These are phyloP conservation scores for Hippocampus guttulatus DNA, from an alignment of 2,113 vertebrate genomes.

Conservation along the genomic window DNA sequence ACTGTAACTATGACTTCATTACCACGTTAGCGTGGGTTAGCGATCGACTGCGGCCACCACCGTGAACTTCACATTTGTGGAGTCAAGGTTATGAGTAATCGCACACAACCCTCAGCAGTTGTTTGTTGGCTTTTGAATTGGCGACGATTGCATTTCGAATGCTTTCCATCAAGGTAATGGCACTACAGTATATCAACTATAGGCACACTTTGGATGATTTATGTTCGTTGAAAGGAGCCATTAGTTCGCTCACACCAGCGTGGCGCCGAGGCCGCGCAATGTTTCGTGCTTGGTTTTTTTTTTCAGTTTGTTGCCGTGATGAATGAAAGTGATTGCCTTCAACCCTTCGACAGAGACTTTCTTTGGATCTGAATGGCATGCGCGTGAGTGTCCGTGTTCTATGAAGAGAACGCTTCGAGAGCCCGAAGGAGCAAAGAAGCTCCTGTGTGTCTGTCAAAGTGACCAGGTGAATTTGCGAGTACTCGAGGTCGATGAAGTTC, in stretches of 20 bases:
- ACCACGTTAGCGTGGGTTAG: background rate
- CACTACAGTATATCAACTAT: constrained; percentile 38
- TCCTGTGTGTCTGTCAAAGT: constrained; percentile 5
- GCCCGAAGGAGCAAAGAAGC: constrained; percentile 3
- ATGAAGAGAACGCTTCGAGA: background rate
- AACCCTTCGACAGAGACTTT: constrained; percentile 11
- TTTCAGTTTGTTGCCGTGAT: constrained; percentile 50
- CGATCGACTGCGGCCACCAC: background rate
- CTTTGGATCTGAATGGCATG: constrained; percentile 4
- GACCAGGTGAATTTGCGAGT: constrained; percentile 34
- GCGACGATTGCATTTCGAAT: constrained; percentile 37
- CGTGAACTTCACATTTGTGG: background rate
- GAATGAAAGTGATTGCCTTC: constrained; percentile 46
- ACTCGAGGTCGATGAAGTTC: constrained; percentile 35
- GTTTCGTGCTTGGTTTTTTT: constrained; percentile 52
- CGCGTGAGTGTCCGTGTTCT: background rate
- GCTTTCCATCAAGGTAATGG: constrained; percentile 37
- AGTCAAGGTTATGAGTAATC: background rate
- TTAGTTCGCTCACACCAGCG: constrained; percentile 47
- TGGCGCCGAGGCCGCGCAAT: constrained; percentile 43
- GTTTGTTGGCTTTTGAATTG: constrained; percentile 39
- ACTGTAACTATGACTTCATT: background rate
- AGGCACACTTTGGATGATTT: constrained; percentile 53
- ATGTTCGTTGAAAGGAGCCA: constrained; percentile 44
- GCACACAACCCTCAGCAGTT: constrained; percentile 22